Conservation (phyloP, 1,140 invertebrate genomes). For the Nephila pilipes region DNA sequence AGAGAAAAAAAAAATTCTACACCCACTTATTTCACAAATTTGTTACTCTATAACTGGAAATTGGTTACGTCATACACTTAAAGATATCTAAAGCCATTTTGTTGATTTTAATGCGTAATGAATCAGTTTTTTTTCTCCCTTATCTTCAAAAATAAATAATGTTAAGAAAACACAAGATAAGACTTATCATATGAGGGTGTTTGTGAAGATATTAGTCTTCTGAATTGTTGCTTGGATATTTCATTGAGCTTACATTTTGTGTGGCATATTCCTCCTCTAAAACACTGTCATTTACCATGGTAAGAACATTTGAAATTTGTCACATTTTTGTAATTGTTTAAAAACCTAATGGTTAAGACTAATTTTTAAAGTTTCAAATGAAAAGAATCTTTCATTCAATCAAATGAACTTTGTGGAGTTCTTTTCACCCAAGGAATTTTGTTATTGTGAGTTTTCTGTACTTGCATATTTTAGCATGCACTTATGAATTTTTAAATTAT, state of each 20-base stretch:
- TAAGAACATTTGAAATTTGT: not conserved
- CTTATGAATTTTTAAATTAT: not conserved
- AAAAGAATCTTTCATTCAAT: no score
- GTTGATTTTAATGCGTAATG: not conserved
- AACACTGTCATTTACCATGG: not conserved
- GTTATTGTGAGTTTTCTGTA: not conserved
- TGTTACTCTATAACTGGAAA: no score
- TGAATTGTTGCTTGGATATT: not conserved
- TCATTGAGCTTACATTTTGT: not conserved
- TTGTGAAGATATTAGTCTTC: not conserved
- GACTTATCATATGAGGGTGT: conserved; percentile 36
- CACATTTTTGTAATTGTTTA: not conserved
- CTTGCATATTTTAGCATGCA: not conserved
- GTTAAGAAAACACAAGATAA: not conserved
- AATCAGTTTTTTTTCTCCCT: not conserved
- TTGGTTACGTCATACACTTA: no score
- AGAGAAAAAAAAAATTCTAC: no score
- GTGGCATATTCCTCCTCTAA: not conserved
- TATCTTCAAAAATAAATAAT: not conserved
- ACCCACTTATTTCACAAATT: no score
- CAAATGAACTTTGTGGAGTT: no score
- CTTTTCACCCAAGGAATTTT: no score
- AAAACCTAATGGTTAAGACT: no score
- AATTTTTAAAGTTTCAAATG: no score
- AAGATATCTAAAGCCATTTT: not conserved